Evolutionary conservation across 1,140 invertebrate species (phyloP).

Genomic region (Orchesella cincta): DNA sequence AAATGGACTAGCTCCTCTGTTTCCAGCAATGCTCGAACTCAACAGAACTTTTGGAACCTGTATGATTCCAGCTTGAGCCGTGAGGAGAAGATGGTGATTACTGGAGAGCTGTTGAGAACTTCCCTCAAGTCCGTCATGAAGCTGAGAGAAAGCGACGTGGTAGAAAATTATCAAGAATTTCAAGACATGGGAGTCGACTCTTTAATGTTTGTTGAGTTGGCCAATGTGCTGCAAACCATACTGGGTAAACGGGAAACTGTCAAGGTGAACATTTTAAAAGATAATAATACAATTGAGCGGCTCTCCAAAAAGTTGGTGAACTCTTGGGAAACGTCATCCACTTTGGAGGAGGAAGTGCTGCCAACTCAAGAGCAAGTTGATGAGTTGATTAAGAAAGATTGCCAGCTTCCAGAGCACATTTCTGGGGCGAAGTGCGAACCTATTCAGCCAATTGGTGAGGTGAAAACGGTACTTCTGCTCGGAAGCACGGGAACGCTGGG

Average conservation of each 20-base stretch:
- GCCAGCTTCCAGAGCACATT: background rate
- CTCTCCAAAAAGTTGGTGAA: background rate
- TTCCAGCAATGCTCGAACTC: no score
- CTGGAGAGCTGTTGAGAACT: no score
- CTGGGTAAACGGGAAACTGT: background rate
- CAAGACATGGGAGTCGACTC: no score
- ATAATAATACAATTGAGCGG: background rate
- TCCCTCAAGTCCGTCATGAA: no score
- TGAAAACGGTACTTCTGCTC: constrained; percentile 13
- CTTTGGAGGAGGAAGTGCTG: background rate
- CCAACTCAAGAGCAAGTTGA: background rate
- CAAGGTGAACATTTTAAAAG: background rate
- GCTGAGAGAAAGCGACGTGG: no score
- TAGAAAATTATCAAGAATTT: no score
- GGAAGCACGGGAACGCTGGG: constrained; percentile 32
- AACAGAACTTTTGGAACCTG: no score
- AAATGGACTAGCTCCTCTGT: no score
- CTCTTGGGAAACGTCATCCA: background rate
- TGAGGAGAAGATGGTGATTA: no score
- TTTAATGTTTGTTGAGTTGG: no score
- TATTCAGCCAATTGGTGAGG: background rate
- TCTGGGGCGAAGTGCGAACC: no score
- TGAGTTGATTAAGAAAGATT: background rate
- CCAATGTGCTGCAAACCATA: constrained; percentile 2
- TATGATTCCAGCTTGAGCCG: no score